These are phyloP conservation scores for Sinocyclocheilus anshuiensis DNA, from an alignment of 2,113 vertebrate species.

Conservation along the genomic window DNA sequence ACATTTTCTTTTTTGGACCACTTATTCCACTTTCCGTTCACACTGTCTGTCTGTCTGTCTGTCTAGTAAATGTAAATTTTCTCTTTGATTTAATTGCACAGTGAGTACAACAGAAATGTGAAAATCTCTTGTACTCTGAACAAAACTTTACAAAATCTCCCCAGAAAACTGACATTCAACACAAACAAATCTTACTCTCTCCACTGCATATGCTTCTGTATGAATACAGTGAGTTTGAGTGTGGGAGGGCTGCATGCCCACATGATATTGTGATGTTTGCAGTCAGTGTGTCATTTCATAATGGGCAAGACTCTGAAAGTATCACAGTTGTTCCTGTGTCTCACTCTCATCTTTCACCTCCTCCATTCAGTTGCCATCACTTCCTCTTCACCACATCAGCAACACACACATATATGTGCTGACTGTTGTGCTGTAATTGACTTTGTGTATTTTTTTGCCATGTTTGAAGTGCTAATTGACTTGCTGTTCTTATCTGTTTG, in stretches of 20 bases:
- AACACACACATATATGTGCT: neutral
- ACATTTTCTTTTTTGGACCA: neutral
- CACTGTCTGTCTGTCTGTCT: too few species aligned
- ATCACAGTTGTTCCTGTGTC: neutral
- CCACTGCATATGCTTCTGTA: neutral
- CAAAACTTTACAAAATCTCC: neutral
- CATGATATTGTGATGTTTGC: neutral
- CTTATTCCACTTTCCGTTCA: neutral
- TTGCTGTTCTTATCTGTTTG: neutral
- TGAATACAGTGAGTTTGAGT: neutral
- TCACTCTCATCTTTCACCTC: neutral
- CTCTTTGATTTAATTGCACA: neutral
- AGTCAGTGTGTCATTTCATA: neutral
- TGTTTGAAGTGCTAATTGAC: neutral
- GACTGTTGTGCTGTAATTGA: neutral
- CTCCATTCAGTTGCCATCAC: slow-evolving; percentile 12
- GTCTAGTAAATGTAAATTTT: neutral
- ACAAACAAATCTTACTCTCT: neutral
- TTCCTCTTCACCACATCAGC: slow-evolving; percentile 24
- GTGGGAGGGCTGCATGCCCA: neutral
- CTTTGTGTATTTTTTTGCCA: too few species aligned
- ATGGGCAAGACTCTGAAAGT: neutral
- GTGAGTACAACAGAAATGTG: neutral
- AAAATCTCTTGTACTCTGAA: neutral
- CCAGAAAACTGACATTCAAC: neutral